phyloP scores from a whole-genome alignment of 1,140 invertebrate genomes.

The Periplaneta americana region DNA sequence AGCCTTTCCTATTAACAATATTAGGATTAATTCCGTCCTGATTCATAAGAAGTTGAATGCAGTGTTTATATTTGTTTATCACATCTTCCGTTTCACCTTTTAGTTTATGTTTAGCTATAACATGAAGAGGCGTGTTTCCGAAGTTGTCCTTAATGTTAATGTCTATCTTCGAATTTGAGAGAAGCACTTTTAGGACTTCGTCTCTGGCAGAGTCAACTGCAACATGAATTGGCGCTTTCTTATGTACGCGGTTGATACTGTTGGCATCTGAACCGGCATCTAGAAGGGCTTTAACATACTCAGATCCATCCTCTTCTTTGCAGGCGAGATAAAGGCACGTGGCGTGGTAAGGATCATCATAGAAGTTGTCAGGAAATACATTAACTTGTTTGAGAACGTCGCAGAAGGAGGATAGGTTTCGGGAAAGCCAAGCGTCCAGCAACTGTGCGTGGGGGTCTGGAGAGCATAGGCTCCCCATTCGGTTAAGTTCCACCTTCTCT shows the following conservation, averaged over 20 bases:
- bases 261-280: slow-evolving; percentile 59
- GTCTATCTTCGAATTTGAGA: slow-evolving; percentile 38
- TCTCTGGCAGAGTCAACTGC: slow-evolving; percentile 51
- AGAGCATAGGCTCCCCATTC: background rate
- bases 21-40: slow-evolving; percentile 25
- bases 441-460: slow-evolving; percentile 41
- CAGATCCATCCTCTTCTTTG: slow-evolving; percentile 18
- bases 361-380: slow-evolving; percentile 39
- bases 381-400: slow-evolving; percentile 36
- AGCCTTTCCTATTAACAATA: slow-evolving; percentile 25
- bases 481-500: background rate
- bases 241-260: slow-evolving; percentile 49
- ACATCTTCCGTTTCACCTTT: background rate
- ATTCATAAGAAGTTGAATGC: slow-evolving; percentile 21
- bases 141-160: slow-evolving; percentile 53
- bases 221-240: slow-evolving; percentile 60
- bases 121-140: slow-evolving; percentile 54
- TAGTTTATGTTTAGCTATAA: slow-evolving; percentile 44
- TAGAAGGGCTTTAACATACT: slow-evolving; percentile 55
- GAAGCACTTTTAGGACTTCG: slow-evolving; percentile 44
- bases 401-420: slow-evolving; percentile 42
- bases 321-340: slow-evolving; percentile 48
- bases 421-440: slow-evolving; percentile 36
- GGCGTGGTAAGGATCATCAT: slow-evolving; percentile 39
- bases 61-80: background rate